Conservation (phyloP, 2,797 vertebrate species). For the Chelon auratus region DNA sequence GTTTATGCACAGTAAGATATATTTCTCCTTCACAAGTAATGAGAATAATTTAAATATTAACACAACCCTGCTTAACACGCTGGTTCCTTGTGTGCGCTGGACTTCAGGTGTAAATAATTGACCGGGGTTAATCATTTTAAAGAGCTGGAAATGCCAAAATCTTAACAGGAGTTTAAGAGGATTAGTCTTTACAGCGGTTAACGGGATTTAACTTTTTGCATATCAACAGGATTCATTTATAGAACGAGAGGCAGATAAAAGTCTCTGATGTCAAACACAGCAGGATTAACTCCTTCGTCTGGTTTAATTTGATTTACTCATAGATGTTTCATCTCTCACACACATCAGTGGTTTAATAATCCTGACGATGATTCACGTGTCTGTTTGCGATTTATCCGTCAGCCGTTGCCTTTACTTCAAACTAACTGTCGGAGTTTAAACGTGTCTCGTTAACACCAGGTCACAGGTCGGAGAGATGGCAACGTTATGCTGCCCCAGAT, state of each 20-base stretch:
- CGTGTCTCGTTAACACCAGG: too few species aligned
- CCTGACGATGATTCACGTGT: too few species aligned
- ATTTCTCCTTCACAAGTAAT: not conserved
- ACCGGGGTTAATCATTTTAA: constrained; percentile 17
- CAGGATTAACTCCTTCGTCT: not conserved
- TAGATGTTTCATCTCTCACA: too few species aligned
- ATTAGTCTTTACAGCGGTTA: constrained; percentile 12
- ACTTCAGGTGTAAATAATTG: not conserved
- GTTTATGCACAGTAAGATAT: too few species aligned
- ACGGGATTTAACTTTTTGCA: constrained; percentile 12
- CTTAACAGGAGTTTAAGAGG: constrained; percentile 13
- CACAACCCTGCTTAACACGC: not conserved
- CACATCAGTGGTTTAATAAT: too few species aligned
- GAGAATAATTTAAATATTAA: not conserved
- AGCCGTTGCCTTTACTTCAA: too few species aligned
- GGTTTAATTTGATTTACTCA: too few species aligned
- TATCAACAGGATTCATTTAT: constrained; percentile 8
- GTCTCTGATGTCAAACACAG: not conserved
- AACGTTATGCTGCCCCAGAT: too few species aligned
- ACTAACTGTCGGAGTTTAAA: too few species aligned
- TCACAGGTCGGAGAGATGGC: too few species aligned
- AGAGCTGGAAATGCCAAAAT: constrained; percentile 1
- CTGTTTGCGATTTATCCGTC: too few species aligned
- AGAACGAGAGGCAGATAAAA: constrained; percentile 14
- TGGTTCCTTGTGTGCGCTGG: not conserved